These are phyloP conservation scores for Amphimedon queenslandica DNA, from an alignment of 37 sponge, comb jelly and placozoan species.

Conservation along the genomic window DNA sequence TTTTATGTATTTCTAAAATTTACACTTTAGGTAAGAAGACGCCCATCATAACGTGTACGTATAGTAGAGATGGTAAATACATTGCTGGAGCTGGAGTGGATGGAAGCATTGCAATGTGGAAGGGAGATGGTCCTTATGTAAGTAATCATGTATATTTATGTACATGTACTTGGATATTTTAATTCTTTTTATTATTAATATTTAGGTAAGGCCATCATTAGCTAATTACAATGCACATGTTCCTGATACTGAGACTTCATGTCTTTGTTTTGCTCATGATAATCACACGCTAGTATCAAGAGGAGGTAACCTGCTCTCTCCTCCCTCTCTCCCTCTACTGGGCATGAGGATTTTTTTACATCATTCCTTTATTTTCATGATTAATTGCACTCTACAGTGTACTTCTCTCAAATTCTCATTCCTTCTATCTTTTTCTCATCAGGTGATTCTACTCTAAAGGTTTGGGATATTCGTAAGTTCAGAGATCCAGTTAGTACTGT, in stretches of 20 bases:
- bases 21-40: conserved; percentile 48
- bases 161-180: background rate
- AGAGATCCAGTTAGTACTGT: conserved; percentile 67
- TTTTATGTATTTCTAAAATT: background rate
- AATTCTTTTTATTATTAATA: conserved; percentile 10
- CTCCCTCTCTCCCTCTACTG: background rate
- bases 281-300: conserved; percentile 69
- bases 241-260: conserved; percentile 69
- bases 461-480: conserved; percentile 88
- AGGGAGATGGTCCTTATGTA: conserved; percentile 66
- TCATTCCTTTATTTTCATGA: no score
- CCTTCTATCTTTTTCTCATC: conserved; percentile 12
- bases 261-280: conserved; percentile 69
- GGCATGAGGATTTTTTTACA: background rate
- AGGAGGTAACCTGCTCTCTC: conserved; percentile 50
- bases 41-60: conserved; percentile 63
- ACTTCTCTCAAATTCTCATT: no score
- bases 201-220: conserved; percentile 56
- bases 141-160: conserved; percentile 8
- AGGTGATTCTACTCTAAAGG: conserved; percentile 90
- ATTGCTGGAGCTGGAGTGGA: conserved; percentile 62
- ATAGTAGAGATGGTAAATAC: conserved; percentile 65
- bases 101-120: conserved; percentile 84
- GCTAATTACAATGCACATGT: conserved; percentile 67
- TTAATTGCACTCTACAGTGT: no score